Evolutionary conservation across 2,888 invertebrate genomes (phyloP), one percentile per base, ranked within the genome.

Genomic region (Biston betularia): DNA sequence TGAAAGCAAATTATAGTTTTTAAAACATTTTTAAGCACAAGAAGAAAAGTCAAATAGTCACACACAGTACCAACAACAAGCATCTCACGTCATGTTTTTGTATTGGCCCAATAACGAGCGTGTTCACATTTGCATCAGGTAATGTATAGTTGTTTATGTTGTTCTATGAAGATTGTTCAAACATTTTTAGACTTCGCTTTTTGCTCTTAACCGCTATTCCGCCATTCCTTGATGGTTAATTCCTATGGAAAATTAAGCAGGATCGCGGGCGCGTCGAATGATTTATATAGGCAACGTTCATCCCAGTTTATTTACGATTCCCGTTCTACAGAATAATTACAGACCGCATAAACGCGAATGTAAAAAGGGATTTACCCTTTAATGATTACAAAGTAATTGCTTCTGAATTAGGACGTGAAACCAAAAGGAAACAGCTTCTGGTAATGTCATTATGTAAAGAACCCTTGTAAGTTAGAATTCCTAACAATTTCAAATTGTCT

Each of bases 201-300:
- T 15, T 46, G 46, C 1, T 5, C 33, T 33, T 33, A n/a, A 34
- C 50, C 9, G 9, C 1, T 15, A 8, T 46, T 46, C 9, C 15
- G 15, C 42, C 49, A 57, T 62, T 63, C 65, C 15, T 48, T 11
- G 24, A 40, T 14, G 42, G 12, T 0, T 10, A 14, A 65, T 60
- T 38, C 11, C 67, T 67, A 35, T 54, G 65, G 78, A 80, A 84
- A 87, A 88, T 86, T 86, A 85, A 86, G 82, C 82, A 80, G 86
- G 86, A 88, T 87, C 82, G 85, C 73, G 78, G 76, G 81, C 83
- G 80, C 82, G 63, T 63, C 87, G 87, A 92, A 93, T 93, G 92
- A 93, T 93, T 93, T 93, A 93, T 90, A 91, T 86, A 89, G 89
- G 88, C 88, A 85, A 83, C 85, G 89, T 85, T 92, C 89, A 92